phyloP scores from a whole-genome alignment of 2,113 vertebrate genomes.

The Sterna hirundo region DNA sequence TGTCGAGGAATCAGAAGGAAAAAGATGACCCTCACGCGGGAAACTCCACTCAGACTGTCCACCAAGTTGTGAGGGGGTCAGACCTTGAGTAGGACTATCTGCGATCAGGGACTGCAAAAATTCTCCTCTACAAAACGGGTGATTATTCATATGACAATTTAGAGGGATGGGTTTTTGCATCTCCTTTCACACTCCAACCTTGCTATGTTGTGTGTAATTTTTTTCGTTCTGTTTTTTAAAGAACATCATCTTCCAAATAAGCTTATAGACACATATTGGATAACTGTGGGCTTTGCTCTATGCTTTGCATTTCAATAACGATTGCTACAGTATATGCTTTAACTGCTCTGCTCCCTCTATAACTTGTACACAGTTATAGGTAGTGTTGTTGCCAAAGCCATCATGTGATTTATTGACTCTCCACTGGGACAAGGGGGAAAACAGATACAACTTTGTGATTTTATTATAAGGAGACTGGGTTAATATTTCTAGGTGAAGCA shows the following conservation, averaged over 20 bases:
- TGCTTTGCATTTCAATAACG: slow-evolving; percentile 68
- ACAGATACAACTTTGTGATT: slow-evolving; percentile 90
- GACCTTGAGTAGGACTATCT: not conserved
- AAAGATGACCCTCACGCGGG: rapidly evolving
- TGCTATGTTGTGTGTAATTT: not conserved
- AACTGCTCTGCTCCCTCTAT: slow-evolving; percentile 67
- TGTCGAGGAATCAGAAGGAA: not conserved
- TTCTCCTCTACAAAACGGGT: not conserved
- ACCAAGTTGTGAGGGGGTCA: not conserved
- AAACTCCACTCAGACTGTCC: not conserved
- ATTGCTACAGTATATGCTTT: slow-evolving; percentile 72
- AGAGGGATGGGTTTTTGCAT: not conserved
- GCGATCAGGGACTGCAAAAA: not conserved
- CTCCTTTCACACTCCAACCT: not conserved
- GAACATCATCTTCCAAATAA: not conserved
- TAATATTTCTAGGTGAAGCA: slow-evolving; percentile 88
- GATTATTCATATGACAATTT: not conserved
- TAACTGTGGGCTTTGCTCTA: slow-evolving; percentile 62
- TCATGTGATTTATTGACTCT: slow-evolving; percentile 87
- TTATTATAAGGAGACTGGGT: slow-evolving; percentile 86
- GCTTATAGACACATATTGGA: slow-evolving; percentile 19
- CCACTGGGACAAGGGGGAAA: slow-evolving; percentile 81
- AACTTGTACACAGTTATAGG: slow-evolving; percentile 77
- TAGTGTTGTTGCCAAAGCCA: slow-evolving; percentile 80
- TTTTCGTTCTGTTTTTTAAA: not conserved